Percentiles rank a stretch among this genome's conserved stretches.
Evolutionary conservation across 2,888 invertebrate species (phyloP).

Genomic region (Seira ritae): DNA sequence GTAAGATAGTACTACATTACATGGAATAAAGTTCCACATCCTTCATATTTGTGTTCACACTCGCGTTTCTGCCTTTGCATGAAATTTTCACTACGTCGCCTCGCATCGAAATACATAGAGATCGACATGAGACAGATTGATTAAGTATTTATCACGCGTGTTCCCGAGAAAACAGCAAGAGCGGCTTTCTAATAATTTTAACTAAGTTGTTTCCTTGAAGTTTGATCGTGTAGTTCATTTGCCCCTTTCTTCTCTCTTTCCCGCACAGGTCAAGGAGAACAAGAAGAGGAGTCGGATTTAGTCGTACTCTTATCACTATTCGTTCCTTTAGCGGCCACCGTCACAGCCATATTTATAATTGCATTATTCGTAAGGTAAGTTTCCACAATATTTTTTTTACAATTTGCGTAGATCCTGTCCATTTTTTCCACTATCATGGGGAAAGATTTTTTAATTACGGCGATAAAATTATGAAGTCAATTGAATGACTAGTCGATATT

Average conservation of each 20-base stretch:
- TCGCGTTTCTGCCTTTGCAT: background rate
- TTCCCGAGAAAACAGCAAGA: background rate
- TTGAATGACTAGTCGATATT: too few species aligned
- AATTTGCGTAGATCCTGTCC: too few species aligned
- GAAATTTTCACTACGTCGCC: background rate
- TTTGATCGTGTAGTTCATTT: too few species aligned
- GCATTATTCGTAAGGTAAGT: constrained; percentile 69
- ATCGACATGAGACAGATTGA: background rate
- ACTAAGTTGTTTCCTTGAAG: too few species aligned
- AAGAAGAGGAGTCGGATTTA: constrained; percentile 64
- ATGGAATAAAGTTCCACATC: too few species aligned
- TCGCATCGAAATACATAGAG: background rate
- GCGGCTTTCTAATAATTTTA: background rate
- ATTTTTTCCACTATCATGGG: too few species aligned
- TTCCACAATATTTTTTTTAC: too few species aligned
- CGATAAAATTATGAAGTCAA: too few species aligned
- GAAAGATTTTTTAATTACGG: too few species aligned
- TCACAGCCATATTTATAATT: constrained; percentile 68
- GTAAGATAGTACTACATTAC: too few species aligned
- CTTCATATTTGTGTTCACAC: too few species aligned
- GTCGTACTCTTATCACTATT: constrained; percentile 65
- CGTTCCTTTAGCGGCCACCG: constrained; percentile 62
- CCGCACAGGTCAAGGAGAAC: constrained; percentile 42
- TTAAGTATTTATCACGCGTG: background rate
- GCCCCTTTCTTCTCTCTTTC: too few species aligned